These are phyloP conservation scores for Natrix natrix DNA, from an alignment of 2,797 vertebrate genomes.

Conservation along the genomic window DNA sequence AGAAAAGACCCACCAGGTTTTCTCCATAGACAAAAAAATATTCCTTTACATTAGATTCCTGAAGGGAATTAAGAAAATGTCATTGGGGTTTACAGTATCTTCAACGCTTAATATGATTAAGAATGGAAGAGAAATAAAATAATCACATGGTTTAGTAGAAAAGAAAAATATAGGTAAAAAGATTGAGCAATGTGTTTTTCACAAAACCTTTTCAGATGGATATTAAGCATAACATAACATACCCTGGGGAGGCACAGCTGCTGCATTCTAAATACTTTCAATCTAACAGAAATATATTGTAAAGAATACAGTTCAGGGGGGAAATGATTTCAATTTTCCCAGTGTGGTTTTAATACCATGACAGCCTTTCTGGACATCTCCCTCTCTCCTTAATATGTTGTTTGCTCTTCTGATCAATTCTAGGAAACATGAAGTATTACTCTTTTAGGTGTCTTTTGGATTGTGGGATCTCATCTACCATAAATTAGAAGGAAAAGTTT, in stretches of 20 bases:
- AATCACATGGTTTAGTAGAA: conserved; percentile 21
- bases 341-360: not conserved
- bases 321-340: not conserved
- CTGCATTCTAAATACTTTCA: not conserved
- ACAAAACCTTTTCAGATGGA: not conserved
- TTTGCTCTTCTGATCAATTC: not conserved
- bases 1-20: not conserved
- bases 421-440: not conserved
- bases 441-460: not conserved
- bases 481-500: not conserved
- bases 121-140: conserved; percentile 12
- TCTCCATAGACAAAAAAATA: conserved; percentile 4
- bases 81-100: not conserved
- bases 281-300: not conserved
- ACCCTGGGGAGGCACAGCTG: not conserved
- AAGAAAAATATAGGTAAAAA: not conserved
- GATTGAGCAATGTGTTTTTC: not conserved
- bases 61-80: conserved; percentile 12
- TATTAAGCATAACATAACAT: not conserved
- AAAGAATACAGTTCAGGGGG: not conserved
- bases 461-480: not conserved
- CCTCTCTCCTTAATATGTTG: not conserved
- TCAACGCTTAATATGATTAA: conserved; percentile 11
- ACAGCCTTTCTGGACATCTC: not conserved
- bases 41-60: conserved; percentile 8